Base-by-base conservation (phyloP, 2,797 vertebrate species). In the Urocyon cinereoargenteus region DNA sequence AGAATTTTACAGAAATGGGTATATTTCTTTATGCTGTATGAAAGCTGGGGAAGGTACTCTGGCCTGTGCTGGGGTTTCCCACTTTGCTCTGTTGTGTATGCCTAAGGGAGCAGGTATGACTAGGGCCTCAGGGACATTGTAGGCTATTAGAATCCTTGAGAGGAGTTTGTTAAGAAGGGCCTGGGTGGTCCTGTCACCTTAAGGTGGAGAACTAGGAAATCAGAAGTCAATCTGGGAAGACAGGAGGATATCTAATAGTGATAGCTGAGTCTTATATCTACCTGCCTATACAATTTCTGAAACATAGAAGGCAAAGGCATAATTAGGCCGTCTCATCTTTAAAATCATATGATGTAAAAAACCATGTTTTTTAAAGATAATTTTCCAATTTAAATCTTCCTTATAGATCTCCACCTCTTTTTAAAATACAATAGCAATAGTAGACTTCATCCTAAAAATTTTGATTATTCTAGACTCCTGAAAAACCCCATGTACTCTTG, bases 351-450 rank as follows among this genome's bases (percentile, higher is more conserved):
- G 28, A 40, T 59, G 9, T 81, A 5, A 73, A 31, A 88, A 77
- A 53, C 15, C 14, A 31, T 62, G 82, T 91, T 79, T 75, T 61
- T 82, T 89, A 6, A 88, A 68, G 53, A 14, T 81, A 61, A 40
- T 94, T 86, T 96, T 81, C 36, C 21, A 8, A 34, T 49, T 95
- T 90, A 64, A 86, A 14, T 18, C 73, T 88, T 31, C 36, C 26
- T 89, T 86, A 5, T 21, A 88, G 26, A 81, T 45, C 26, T n/a
- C 26, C 0, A 2, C 87, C 14, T 81, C 57, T 55, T 91, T 91
- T 73, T 95, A 21, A 95, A 77, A 91, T 51, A 49, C 59, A 84
- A 31, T n/a, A 55, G 49, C 61, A 82, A 12, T n/a, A 9, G 61
- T 70, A 26, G 9, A 81, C 61, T 78, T 86, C 34, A 34, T 72